A percentile compares a stretch with the other conserved stretches of the same genome.
Evolutionary conservation across 2,888 invertebrate species (phyloP).

Genomic region (Aricia artaxerxes): DNA sequence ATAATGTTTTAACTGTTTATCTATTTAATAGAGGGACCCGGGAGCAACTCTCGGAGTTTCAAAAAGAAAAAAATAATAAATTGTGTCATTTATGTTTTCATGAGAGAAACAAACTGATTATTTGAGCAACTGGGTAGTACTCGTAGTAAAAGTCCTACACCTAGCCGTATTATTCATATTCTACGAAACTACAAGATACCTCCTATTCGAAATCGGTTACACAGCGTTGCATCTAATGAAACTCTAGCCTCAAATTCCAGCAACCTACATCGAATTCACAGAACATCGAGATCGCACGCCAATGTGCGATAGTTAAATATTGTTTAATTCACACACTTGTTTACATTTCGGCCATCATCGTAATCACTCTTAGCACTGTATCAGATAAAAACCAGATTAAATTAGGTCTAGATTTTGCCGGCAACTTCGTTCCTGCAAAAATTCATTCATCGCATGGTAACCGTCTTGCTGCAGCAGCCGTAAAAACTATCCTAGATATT

Average conservation of each 20-base stretch:
- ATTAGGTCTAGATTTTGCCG: no score
- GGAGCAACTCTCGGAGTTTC: no score
- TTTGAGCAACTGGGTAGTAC: not conserved
- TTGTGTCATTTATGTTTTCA: not conserved
- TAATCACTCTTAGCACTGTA: not conserved
- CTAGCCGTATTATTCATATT: not conserved
- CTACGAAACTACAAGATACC: not conserved
- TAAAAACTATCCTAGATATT: not conserved
- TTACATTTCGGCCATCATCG: slow-evolving; percentile 1
- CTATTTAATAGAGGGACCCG: no score
- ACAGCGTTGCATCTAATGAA: not conserved
- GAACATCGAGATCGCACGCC: slow-evolving; percentile 55
- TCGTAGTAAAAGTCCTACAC: not conserved
- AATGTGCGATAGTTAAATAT: slow-evolving; percentile 41
- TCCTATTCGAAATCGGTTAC: not conserved
- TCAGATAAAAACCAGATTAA: no score
- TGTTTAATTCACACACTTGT: slow-evolving; percentile 15
- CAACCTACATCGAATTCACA: slow-evolving; percentile 53
- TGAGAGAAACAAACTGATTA: not conserved
- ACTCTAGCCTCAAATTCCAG: slow-evolving; percentile 41
- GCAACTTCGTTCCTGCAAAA: no score
- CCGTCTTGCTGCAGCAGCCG: no score
- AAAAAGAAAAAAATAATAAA: no score
- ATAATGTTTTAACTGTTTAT: no score
- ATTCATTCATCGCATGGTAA: no score